Percentiles rank a stretch among this genome's conserved stretches.
Conservation (phyloP, 2,797 vertebrate genomes). For the Diceros bicornis region DNA sequence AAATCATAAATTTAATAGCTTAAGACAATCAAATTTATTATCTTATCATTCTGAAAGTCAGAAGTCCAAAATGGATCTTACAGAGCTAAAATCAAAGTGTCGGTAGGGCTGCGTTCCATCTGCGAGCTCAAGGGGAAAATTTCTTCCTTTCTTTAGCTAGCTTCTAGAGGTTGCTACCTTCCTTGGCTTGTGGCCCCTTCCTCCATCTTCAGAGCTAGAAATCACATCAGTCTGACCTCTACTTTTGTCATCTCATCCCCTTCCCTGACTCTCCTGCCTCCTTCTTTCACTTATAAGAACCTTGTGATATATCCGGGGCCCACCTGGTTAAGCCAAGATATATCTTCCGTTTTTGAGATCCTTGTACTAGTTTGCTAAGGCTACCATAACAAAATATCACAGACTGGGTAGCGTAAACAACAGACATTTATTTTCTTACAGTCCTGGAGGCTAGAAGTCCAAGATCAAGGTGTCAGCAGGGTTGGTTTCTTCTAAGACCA, state of each 20-base stretch:
- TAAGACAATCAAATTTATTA: neutral
- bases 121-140: too few relatives aligned
- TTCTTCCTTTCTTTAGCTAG: neutral
- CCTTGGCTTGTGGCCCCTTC: neutral
- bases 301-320: neutral
- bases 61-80: neutral
- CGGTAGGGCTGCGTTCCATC: fast-evolving
- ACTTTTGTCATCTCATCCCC: neutral
- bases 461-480: neutral
- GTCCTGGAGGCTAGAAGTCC: neutral
- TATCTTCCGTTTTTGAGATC: neutral
- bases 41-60: neutral
- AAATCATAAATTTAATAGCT: neutral
- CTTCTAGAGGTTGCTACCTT: neutral
- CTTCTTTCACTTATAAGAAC: neutral
- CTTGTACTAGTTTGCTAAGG: neutral
- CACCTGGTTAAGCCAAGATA: neutral
- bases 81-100: neutral
- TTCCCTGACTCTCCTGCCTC: neutral
- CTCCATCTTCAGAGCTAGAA: neutral
- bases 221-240: neutral
- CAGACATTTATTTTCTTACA: neutral
- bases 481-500: neutral
- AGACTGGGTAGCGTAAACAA: neutral
- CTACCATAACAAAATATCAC: neutral